Evolutionary conservation across 2,797 vertebrate species (phyloP), one percentile per base, ranked within the genome.

Genomic region (Aeoliscus strigatus): DNA sequence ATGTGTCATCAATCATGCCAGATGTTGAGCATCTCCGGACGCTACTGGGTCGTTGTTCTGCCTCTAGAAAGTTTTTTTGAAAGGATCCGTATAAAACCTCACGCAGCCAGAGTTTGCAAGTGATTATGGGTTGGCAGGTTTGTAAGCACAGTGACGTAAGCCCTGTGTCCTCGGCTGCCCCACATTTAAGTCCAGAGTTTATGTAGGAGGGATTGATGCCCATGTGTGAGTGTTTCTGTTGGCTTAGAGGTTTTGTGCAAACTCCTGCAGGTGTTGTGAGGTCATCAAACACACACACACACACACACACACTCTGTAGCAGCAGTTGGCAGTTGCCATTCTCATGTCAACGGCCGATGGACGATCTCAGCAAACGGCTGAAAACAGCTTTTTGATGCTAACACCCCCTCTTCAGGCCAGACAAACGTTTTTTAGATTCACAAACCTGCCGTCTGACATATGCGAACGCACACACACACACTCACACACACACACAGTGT

Each of bases 231-330:
- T 8, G 25, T 44, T 52, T 9, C 17, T 44, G 14, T 56, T 59
- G 55, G 60, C 40, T 64, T 17, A 0, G 49, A 13, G n/a, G 6
- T 34, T n/a, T n/a, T 27, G 18, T 43, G 17, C 18, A 38, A 48
- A 61, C 45, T 30, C 13, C 32, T 7, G 39, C 61, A 61, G 60
- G 59, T 58, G 47, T 27, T 48, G 21, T 54, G n/a, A 60, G 29
- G 14, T 49, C 15, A 30, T 9, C 23, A 29, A n/a, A n/a, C 33
- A 30, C 28, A 26, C 40, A 15, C 32, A 31, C 35, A 30, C 10
- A 26, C 41, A 13, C 27, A 27, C 26, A 26, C 21, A 21, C 38
- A 8, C 21, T 4, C 4, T 12, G 18, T 36, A 61, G 47, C 39
- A 33, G 23, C 9, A 42, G 26, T 23, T 29, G 30, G 14, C 41